These are phyloP conservation scores for Liasis olivaceus DNA, from an alignment of 2,797 vertebrate genomes.

Conservation along the genomic window DNA sequence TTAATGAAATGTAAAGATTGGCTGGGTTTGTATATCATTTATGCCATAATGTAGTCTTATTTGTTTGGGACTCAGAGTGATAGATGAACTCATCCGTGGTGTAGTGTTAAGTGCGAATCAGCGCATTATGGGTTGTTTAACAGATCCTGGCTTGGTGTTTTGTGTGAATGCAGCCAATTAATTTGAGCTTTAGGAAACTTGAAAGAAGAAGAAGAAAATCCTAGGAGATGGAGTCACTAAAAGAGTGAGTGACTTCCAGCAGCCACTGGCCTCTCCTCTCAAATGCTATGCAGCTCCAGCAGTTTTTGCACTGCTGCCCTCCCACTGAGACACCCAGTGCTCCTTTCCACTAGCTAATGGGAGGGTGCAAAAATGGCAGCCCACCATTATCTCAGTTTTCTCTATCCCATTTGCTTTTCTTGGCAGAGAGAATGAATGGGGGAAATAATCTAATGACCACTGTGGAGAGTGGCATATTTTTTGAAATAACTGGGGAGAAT, in stretches of 20 bases:
- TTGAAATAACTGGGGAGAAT: not conserved
- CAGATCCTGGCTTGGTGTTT: not conserved
- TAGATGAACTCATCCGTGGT: not conserved
- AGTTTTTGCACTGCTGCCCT: not conserved
- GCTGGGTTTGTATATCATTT: not conserved
- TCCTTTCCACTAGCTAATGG: too few relatives aligned
- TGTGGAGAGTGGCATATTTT: not conserved
- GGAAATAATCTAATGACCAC: not conserved
- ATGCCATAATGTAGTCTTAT: not conserved
- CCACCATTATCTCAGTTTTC: not conserved
- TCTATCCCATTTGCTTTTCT: too few relatives aligned
- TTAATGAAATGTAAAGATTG: constrained; percentile 32
- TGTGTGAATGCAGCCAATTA: constrained; percentile 1
- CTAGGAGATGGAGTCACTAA: not conserved
- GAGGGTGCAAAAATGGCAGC: not conserved
- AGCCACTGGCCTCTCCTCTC: not conserved
- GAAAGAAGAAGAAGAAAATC: not conserved
- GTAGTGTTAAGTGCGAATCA: not conserved
- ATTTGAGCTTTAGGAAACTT: not conserved
- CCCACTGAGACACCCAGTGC: too few relatives aligned
- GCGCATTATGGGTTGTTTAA: not conserved
- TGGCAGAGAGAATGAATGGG: not conserved
- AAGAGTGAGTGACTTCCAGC: not conserved
- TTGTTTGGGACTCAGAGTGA: not conserved
- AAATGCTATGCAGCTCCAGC: not conserved